Percentiles rank a stretch among this genome's conserved stretches.
Evolutionary conservation across 2,113 vertebrate genomes (phyloP).

Genomic region (Sylvia atricapilla): DNA sequence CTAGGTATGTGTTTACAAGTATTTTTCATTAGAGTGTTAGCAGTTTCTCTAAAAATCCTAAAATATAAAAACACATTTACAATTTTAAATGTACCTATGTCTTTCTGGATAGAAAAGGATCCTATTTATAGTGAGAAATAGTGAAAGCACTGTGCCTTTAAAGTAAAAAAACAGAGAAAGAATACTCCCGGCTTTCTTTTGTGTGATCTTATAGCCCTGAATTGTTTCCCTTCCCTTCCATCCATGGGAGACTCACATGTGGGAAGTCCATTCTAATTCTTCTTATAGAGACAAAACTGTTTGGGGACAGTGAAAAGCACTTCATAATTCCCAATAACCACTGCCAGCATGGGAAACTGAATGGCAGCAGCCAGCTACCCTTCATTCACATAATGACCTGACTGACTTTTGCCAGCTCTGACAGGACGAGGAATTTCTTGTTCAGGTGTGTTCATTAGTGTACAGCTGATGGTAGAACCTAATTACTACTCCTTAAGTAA

Average conservation of each 20-base stretch:
- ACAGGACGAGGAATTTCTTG: background rate
- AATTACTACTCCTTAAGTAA: fast-evolving
- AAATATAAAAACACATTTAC: background rate
- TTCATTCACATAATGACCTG: background rate
- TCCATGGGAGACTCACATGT: background rate
- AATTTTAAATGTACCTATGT: background rate
- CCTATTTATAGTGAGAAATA: background rate
- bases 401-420: background rate
- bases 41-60: background rate
- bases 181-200: background rate
- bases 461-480: background rate
- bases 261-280: background rate
- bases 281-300: background rate
- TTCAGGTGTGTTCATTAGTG: background rate
- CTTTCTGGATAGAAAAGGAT: background rate
- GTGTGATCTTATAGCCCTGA: background rate
- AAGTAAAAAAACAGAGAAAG: background rate
- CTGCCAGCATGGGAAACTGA: background rate
- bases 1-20: background rate
- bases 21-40: background rate
- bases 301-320: background rate
- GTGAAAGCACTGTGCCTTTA: background rate
- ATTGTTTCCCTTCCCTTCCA: background rate
- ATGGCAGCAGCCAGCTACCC: background rate
- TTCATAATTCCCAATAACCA: background rate